Evolutionary conservation across 2,797 vertebrate genomes (phyloP), one percentile per base, ranked within the genome.

Genomic region (Gymnodraco acuticeps): DNA sequence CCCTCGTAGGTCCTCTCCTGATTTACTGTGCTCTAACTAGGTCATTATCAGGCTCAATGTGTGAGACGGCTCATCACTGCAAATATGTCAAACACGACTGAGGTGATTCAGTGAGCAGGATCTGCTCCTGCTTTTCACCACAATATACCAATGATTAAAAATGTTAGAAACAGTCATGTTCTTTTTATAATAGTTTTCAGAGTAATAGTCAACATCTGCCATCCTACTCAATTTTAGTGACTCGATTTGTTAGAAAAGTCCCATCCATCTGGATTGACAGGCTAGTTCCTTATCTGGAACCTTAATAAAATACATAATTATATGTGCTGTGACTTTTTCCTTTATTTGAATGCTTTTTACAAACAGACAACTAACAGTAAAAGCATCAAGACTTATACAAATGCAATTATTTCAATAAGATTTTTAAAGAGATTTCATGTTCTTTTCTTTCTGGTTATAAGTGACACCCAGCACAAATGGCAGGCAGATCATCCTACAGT

Each of bases 11-110:
- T 77, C 59, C 59, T 33, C 64, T 14, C 33, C 67, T 67, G 64
- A 51, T 70, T 59, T 1, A 46, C 38, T 67, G 55, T 27, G 53
- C 70, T n/a, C 74, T 55, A 82, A 75, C 64, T 75, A 61, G 75
- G 75, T 74, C 89, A 73, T 72, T 68, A 83, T 74, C 55, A 27
- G 70, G 56, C 72, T 69, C 3, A 71, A 66, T 53, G 77, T 87
- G 78, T 75, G 72, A 80, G 75, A 65, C 15, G 10, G 50, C 42
- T 68, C 73, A 64, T 82, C 75, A 14, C 13, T 64, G 50, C 60
- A 73, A 78, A 75, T 62, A 27, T 33, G 42, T 77, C 20, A 65
- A 74, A 54, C 51, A 73, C 67, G 77, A 65, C 59, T 68, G 31
- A 70, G 66, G 52, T 47, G 48, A 76, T 50, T 77, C 73, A 81